Percentiles rank a stretch among this genome's conserved stretches.
phyloP scores from a whole-genome alignment of 2,888 invertebrate genomes.

The Lymantria monacha region DNA sequence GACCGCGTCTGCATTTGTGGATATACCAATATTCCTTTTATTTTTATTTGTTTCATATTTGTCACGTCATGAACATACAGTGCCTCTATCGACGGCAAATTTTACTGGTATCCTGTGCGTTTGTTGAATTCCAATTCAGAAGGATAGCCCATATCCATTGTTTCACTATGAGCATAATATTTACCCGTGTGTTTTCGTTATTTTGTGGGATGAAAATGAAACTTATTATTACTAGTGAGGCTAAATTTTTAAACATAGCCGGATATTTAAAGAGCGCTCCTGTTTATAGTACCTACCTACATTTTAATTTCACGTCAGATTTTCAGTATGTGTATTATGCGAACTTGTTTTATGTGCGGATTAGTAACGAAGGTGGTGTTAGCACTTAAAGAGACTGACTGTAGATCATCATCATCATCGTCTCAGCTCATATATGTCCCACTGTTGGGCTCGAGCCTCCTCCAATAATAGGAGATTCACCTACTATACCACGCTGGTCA shows the following conservation, averaged over 20 bases:
- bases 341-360: too few species aligned
- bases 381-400: too few species aligned
- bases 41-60: constrained; percentile 53
- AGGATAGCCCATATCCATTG: constrained; percentile 13
- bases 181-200: constrained; percentile 22
- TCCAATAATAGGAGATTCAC: too few species aligned
- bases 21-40: constrained; percentile 28
- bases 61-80: constrained; percentile 54
- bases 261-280: background rate
- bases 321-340: background rate
- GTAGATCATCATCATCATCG: too few species aligned
- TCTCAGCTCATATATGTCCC: too few species aligned
- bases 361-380: too few species aligned
- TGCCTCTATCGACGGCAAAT: constrained; percentile 39
- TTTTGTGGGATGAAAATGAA: constrained; percentile 1
- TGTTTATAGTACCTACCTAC: too few species aligned
- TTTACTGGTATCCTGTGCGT: constrained; percentile 36
- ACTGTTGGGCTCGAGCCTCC: too few species aligned
- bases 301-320: too few species aligned
- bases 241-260: background rate
- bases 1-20: constrained; percentile 16
- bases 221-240: background rate
- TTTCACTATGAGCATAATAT: constrained; percentile 28
- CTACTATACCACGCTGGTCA: too few species aligned
- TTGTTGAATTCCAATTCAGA: constrained; percentile 42